Percentiles rank a stretch among this genome's conserved stretches.
Conservation (phyloP, 2,113 vertebrate species). For the Falcunculus frontatus region DNA sequence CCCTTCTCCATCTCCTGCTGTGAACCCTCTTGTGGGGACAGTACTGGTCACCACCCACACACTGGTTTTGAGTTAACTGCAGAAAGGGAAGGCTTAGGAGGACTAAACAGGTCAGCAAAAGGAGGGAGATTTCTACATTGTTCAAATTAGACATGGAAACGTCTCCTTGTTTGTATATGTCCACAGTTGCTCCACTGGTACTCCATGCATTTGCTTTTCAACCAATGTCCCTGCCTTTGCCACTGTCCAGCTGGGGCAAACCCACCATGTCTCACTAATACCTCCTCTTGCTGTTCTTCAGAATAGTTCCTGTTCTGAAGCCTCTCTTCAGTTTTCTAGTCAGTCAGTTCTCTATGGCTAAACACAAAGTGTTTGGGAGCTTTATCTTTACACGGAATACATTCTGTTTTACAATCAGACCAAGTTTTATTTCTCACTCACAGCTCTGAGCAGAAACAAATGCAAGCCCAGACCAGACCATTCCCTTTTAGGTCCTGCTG, state of each 20-base stretch:
- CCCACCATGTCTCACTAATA: neutral
- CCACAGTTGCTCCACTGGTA: neutral
- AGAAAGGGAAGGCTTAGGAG: neutral
- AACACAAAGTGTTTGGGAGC: neutral
- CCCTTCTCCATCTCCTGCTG: neutral
- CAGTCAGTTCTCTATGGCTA: neutral
- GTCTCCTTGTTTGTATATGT: neutral
- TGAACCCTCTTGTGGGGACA: rapidly evolving
- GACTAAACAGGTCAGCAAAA: neutral
- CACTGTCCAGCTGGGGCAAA: neutral
- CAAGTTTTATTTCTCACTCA: neutral
- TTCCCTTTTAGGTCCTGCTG: neutral
- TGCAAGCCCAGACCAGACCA: neutral
- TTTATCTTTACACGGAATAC: rapidly evolving
- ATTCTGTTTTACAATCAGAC: neutral
- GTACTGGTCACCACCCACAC: no score
- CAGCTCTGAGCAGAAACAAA: neutral
- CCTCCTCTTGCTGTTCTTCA: neutral
- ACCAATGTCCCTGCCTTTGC: neutral
- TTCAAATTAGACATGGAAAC: neutral
- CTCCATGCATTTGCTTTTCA: neutral
- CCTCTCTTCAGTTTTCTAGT: neutral
- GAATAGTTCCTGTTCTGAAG: neutral
- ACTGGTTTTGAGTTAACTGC: neutral
- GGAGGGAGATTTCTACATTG: neutral